Percentiles rank a stretch among this genome's conserved stretches.
phyloP scores from a whole-genome alignment of 1,140 invertebrate species.

The Eubasilissa regina region DNA sequence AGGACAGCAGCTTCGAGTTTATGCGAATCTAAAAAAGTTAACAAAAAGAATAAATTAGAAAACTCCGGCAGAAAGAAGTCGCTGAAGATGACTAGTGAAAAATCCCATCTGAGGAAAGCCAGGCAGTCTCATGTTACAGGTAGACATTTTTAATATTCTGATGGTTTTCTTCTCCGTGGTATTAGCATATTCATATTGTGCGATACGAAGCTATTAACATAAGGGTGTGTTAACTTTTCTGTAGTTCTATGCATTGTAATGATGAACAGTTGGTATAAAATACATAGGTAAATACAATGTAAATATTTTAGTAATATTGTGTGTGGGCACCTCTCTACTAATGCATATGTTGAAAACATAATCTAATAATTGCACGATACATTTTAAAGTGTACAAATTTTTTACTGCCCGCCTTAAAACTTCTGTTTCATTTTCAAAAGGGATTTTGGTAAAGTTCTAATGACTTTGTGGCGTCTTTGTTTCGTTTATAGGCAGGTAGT shows the following conservation, averaged over 20 bases:
- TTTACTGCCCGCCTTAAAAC: background rate
- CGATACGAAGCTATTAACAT: conserved; percentile 5
- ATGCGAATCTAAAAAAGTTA: conserved; percentile 23
- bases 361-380: background rate
- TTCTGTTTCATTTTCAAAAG: too few relatives aligned
- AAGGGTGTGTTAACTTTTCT: background rate
- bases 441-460: too few relatives aligned
- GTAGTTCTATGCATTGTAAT: too few relatives aligned
- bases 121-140: conserved; percentile 56
- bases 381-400: background rate
- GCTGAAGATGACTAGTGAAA: conserved; percentile 52
- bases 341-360: background rate
- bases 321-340: too few relatives aligned
- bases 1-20: background rate
- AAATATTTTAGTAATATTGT: background rate
- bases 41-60: conserved; percentile 44
- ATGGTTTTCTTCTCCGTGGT: conserved; percentile 1
- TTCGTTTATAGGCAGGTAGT: too few relatives aligned
- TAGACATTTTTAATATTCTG: conserved; percentile 39
- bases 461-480: too few relatives aligned
- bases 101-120: conserved; percentile 45
- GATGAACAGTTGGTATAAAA: background rate
- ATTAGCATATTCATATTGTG: background rate
- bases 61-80: conserved; percentile 47
- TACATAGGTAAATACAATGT: background rate